Base-by-base conservation (phyloP, 1,140 invertebrate genomes). In the Pogonus chalceus region DNA sequence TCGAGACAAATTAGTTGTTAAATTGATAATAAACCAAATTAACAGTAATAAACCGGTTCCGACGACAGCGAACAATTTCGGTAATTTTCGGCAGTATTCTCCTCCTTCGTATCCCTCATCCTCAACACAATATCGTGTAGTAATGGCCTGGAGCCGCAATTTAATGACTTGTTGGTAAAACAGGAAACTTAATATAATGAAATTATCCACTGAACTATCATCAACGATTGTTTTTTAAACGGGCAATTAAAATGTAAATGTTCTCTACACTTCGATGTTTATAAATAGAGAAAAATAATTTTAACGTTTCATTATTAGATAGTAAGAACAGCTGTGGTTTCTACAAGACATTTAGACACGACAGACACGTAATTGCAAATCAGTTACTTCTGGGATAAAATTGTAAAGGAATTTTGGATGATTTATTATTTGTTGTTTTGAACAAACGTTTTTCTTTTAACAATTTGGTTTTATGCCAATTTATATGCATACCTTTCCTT, bases 101-200 rank as follows among this genome's bases (percentile, higher is more conserved):
- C 37, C 37, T 4, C 9, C 37, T 10, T 4, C 18, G 18, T 16
- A 7, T 43, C 37, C 3, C 37, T 43, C 18, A 16, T 16, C 18
- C 7, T 31, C 14, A 31, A 4, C 26, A 14, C 26, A 4, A 14
- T 4, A 14, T 14, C 18, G 37, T 43, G 4, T 16, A 18, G 7
- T 43, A 43, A 43, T 10, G 9, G 7, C 37, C 18, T 31, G 9
- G 37, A 18, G 37, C 37, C 37, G 18, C 18, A 10, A 43, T 12
- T 16, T 43, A 43, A 43, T 43, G 37, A 43, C 37, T 43, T 43
- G 37, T 43, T 43, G 37, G 37, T 43, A 10, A 43, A 43, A 43
- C 37, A 43, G 37, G 37, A 43, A 43, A 43, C 37, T 43, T 43
- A 43, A 43, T 43, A 43, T 43, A 43, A 43, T 43, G 37, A 43